Percentiles rank a stretch among this genome's conserved stretches.
phyloP scores from a whole-genome alignment of 1,140 invertebrate species.

The Eciton burchellii region DNA sequence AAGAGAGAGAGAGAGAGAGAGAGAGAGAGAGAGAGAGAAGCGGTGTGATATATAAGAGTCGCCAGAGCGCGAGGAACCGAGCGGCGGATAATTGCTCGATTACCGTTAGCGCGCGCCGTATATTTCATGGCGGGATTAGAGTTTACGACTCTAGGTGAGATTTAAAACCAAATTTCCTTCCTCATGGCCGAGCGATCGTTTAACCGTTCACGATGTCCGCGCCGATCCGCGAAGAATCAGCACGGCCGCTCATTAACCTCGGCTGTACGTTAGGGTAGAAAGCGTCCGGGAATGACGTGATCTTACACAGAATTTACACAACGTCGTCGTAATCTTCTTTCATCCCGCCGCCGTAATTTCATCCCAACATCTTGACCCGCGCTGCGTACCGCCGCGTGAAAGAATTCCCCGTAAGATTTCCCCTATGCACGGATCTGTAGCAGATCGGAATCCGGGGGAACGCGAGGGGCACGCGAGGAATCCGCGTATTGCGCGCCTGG shows the following conservation, averaged over 20 bases:
- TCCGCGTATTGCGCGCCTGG: too few relatives aligned
- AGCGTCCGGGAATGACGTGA: conserved; percentile 2
- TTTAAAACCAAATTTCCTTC: conserved; percentile 67
- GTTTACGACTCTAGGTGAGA: conserved; percentile 64
- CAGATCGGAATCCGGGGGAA: neutral
- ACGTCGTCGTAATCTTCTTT: conserved; percentile 10
- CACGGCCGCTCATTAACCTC: conserved; percentile 27
- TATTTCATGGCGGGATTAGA: conserved; percentile 53
- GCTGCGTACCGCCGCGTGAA: neutral
- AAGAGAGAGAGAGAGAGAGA: neutral
- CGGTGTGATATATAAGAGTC: conserved; percentile 52
- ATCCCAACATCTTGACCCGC: conserved; percentile 21
- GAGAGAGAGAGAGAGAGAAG: conserved; percentile 12
- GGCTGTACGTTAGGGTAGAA: conserved; percentile 24
- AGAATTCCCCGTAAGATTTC: too few relatives aligned
- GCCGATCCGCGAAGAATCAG: conserved; percentile 37
- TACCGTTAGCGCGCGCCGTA: conserved; percentile 57
- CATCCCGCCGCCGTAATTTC: conserved; percentile 4
- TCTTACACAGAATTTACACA: neutral
- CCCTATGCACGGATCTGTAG: too few relatives aligned
- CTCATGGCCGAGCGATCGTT: conserved; percentile 27
- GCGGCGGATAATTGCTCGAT: conserved; percentile 64
- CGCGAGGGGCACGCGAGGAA: neutral
- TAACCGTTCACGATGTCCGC: neutral
- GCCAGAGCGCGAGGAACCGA: conserved; percentile 53